These are phyloP conservation scores for Anas platyrhynchos DNA, from an alignment of 2,113 vertebrate species.

Conservation along the genomic window DNA sequence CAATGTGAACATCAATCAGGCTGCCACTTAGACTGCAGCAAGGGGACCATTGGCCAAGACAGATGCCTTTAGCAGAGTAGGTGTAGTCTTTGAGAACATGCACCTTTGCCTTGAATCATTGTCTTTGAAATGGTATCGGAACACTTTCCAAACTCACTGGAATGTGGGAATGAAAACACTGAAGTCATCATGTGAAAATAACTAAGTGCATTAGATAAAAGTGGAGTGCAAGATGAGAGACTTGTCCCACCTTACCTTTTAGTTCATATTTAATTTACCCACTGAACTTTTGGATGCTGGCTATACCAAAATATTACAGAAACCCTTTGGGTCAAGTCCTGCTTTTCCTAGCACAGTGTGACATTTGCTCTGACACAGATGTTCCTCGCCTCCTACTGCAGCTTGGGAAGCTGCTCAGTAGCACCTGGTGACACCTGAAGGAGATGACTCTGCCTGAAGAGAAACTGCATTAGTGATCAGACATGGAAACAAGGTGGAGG, in stretches of 20 bases:
- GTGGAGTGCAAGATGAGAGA: neutral
- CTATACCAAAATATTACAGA: neutral
- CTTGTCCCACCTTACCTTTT: neutral
- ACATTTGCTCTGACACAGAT: neutral
- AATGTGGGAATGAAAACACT: neutral
- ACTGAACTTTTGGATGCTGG: neutral
- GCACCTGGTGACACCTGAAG: neutral
- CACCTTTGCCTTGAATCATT: neutral
- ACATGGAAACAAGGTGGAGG: neutral
- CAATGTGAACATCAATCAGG: neutral
- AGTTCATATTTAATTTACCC: neutral
- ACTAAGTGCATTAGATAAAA: neutral
- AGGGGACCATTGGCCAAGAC: neutral
- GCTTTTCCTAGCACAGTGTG: neutral
- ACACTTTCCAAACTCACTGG: neutral
- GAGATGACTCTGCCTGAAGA: neutral
- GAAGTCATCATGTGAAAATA: neutral
- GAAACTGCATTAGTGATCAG: neutral
- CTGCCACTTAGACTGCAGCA: neutral
- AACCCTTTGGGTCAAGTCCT: neutral
- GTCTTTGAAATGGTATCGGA: neutral
- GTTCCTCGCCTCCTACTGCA: neutral
- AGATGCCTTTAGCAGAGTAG: neutral
- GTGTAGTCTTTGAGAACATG: neutral
- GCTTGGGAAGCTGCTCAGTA: slow-evolving; percentile 5